Conservation (phyloP, 2,888 invertebrate genomes). For the Entomobrya multifasciata region DNA sequence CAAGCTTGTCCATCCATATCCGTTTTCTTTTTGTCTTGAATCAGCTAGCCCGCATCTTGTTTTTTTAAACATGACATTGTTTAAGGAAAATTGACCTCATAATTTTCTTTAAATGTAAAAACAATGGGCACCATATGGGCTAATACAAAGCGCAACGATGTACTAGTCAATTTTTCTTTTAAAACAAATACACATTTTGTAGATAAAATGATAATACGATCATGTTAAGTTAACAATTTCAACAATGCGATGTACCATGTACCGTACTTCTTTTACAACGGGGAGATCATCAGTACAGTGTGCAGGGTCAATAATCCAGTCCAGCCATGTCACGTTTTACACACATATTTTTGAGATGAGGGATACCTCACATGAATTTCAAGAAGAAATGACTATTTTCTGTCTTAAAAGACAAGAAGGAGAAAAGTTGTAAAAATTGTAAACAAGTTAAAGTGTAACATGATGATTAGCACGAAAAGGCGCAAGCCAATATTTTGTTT, state of each 20-base stretch:
- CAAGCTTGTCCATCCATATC: too few species aligned
- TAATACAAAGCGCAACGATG: background rate
- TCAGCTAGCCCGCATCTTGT: too few species aligned
- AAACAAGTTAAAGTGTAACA: conserved; percentile 60
- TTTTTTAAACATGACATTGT: too few species aligned
- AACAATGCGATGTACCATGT: too few species aligned
- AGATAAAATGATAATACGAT: too few species aligned
- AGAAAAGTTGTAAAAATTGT: conserved; percentile 38
- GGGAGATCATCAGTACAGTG: too few species aligned
- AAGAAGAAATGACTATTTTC: background rate
- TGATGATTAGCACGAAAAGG: conserved; percentile 20
- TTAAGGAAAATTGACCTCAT: conserved; percentile 52
- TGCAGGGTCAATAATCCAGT: conserved; percentile 44
- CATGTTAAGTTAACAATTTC: too few species aligned
- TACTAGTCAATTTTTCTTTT: background rate
- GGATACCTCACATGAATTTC: background rate
- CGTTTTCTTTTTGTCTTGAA: too few species aligned
- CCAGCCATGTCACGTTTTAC: conserved; percentile 64
- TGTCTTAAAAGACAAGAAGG: too few species aligned
- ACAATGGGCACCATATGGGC: background rate
- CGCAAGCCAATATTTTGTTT: background rate
- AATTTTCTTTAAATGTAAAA: conserved; percentile 7
- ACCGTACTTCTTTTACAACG: too few species aligned
- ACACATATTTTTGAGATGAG: too few species aligned
- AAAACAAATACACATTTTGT: background rate